Evolutionary conservation across 2,888 invertebrate genomes (phyloP).

Genomic region (Metalampra italica): DNA sequence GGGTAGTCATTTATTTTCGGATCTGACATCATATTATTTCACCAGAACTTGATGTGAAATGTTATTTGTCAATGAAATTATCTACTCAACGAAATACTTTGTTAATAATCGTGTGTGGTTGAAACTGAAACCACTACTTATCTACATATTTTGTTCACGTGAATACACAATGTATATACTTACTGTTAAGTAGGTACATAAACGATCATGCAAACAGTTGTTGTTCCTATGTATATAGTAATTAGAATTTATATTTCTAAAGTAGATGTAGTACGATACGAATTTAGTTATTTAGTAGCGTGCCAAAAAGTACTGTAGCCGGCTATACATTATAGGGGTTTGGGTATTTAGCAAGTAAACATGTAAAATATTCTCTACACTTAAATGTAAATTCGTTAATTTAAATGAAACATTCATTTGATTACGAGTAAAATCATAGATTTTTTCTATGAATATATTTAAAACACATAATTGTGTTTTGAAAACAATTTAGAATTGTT

Average conservation of each 20-base stretch:
- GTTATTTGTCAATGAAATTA: background rate
- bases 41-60: background rate
- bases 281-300: slow-evolving; percentile 55
- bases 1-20: background rate
- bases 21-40: background rate
- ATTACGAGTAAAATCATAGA: background rate
- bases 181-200: slow-evolving; percentile 9
- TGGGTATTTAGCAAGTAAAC: slow-evolving; percentile 27
- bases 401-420: slow-evolving; percentile 5
- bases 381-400: slow-evolving; percentile 2
- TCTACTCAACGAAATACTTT: background rate
- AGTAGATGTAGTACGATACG: slow-evolving; percentile 31
- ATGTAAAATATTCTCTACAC: slow-evolving; percentile 6
- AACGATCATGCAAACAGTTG: slow-evolving; percentile 26
- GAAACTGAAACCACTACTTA: background rate
- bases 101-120: background rate
- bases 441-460: background rate
- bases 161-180: slow-evolving; percentile 4
- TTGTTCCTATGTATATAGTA: slow-evolving; percentile 65
- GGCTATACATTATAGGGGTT: slow-evolving; percentile 40
- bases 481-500: background rate
- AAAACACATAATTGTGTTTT: background rate
- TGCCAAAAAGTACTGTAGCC: slow-evolving; percentile 59
- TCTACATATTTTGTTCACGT: background rate
- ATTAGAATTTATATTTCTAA: slow-evolving; percentile 25